Evolutionary conservation across 2,797 vertebrate genomes (phyloP), one percentile per base, ranked within the genome.

Genomic region (Sebastes oblongus): DNA sequence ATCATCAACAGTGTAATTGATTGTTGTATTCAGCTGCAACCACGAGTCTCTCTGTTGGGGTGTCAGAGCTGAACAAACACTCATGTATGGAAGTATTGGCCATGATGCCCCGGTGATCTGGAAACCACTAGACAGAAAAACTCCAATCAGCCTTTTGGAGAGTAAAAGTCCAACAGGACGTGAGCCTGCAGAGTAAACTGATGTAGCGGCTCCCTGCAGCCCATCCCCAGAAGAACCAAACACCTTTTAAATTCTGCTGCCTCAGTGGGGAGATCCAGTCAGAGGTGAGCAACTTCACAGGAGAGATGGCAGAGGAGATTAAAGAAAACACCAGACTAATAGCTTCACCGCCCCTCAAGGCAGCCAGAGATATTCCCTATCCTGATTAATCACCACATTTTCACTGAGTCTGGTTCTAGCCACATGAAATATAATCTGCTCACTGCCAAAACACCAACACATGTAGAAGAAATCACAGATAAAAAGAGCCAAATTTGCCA

Each of bases 311-410:
- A 0, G n/a, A 22, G 52, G 52, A 54, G 20, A 22, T 54, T n/a
- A 66, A 77, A 84, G 62, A 77, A 50, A 72, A 75, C 39, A 75
- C 4, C 59, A 73, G 25, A 56, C 64, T 73, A 29, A 54, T 10
- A 54, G 56, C 50, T 75, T 73, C 71, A 66, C 46, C 14, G 25
- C 10, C 30, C 58, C 67, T 62, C 24, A 12, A 76, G 64, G 25
- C 54, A 34, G 9, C 8, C 39, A 16, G 12, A 77, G 42, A 66
- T 50, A 58, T 69, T 54, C 58, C 32, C 50, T 32, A 32, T 61
- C 59, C 59, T 61, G 29, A n/a, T 11, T 22, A 34, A 61, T 34
- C 30, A 60, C 10, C 46, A 68, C 20, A 34, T 46, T 66, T 54
- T 50, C 46, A 50, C 46, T 50, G 42, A 61, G 20, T 25, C 66